These are phyloP conservation scores for Sinocyclocheilus anshuiensis DNA, from an alignment of 2,113 vertebrate genomes.

Conservation along the genomic window DNA sequence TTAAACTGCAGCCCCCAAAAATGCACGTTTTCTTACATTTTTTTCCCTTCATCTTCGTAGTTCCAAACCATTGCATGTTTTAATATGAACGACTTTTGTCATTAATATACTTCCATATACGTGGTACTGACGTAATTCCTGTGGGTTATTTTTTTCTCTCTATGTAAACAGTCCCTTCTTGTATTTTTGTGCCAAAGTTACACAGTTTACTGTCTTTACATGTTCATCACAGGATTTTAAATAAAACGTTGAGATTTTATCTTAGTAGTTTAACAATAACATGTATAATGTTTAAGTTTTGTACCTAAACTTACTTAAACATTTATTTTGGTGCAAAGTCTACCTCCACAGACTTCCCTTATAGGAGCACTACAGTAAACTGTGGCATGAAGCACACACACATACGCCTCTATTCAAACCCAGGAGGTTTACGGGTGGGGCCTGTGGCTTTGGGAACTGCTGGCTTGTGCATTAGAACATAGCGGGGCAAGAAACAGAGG, in stretches of 20 bases:
- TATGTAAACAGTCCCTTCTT: neutral
- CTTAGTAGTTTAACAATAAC: neutral
- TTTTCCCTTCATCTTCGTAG: too few relatives aligned
- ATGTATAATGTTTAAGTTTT: neutral
- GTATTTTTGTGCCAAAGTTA: neutral
- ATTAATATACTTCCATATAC: neutral
- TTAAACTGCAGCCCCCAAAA: too few relatives aligned
- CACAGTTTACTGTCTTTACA: neutral
- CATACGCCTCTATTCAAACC: neutral
- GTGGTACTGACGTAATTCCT: neutral
- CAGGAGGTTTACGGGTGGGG: conserved; percentile 32
- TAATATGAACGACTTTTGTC: neutral
- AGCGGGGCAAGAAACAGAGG: conserved; percentile 2
- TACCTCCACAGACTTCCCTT: neutral
- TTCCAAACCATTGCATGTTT: too few relatives aligned
- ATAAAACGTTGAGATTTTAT: neutral
- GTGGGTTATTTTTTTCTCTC: neutral
- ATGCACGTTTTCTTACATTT: too few relatives aligned
- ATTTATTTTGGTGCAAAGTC: neutral
- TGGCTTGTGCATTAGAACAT: neutral
- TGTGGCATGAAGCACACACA: neutral
- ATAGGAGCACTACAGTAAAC: neutral
- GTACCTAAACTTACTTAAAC: neutral
- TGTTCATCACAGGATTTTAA: neutral
- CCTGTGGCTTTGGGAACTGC: conserved; percentile 41